Conservation (phyloP, 2,888 invertebrate genomes). For the Diloba caeruleocephala region DNA sequence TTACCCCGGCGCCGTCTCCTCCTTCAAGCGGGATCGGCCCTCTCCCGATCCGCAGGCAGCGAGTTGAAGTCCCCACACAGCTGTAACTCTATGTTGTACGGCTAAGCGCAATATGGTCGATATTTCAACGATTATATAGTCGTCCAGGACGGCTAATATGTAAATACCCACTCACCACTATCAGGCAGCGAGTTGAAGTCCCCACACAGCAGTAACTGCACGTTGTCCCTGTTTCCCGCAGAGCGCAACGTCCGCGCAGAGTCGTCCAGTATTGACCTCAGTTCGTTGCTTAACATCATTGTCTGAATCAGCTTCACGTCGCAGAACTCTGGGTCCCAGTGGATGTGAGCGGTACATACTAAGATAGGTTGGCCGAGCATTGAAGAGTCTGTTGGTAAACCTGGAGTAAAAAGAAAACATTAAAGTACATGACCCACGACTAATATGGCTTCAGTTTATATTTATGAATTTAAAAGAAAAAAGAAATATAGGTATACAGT, state of each 20-base stretch:
- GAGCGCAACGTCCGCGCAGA: constrained; percentile 94
- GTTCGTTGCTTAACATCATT: constrained; percentile 99
- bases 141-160: constrained; percentile 90
- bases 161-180: constrained; percentile 90
- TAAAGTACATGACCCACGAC: too few relatives aligned
- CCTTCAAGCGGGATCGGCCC: too few relatives aligned
- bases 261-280: constrained; percentile 96
- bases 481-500: too few relatives aligned
- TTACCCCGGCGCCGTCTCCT: too few relatives aligned
- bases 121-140: too few relatives aligned
- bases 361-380: constrained; percentile 95
- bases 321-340: constrained; percentile 99
- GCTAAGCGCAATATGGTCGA: constrained; percentile 93
- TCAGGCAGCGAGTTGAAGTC: constrained; percentile 99
- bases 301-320: constrained; percentile 99
- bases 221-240: constrained; percentile 92
- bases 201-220: constrained; percentile 98
- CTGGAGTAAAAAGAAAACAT: constrained; percentile 65
- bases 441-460: too few relatives aligned
- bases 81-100: constrained; percentile 95
- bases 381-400: constrained; percentile 92
- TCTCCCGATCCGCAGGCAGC: constrained; percentile 96
- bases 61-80: constrained; percentile 99
- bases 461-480: too few relatives aligned
- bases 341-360: constrained; percentile 99